A percentile compares a stretch with the other conserved stretches of the same genome.
phyloP scores from a whole-genome alignment of 2,888 invertebrate genomes.

The Pammene aurita region DNA sequence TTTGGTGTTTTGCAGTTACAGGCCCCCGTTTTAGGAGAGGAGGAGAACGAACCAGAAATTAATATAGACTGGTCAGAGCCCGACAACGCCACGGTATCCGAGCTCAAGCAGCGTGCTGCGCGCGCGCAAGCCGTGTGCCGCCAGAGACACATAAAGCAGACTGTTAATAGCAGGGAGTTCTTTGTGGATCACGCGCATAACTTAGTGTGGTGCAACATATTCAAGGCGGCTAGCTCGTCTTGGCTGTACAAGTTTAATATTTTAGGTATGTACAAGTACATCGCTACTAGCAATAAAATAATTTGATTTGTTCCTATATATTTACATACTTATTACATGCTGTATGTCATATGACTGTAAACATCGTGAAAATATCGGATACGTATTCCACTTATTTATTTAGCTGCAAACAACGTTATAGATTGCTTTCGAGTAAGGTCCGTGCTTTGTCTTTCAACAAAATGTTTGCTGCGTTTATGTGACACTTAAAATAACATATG shows the following conservation, averaged over 20 bases:
- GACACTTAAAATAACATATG: too few species aligned
- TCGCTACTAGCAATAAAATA: too few species aligned
- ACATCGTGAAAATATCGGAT: too few species aligned
- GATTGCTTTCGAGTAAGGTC: too few species aligned
- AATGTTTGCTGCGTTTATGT: too few species aligned
- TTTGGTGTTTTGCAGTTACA: slow-evolving; percentile 58
- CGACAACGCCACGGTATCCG: slow-evolving; percentile 68
- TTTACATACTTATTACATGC: too few species aligned
- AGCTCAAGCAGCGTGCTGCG: slow-evolving; percentile 76
- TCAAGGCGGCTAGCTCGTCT: slow-evolving; percentile 90
- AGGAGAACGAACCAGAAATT: slow-evolving; percentile 55
- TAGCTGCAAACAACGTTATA: too few species aligned
- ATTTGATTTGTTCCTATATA: too few species aligned
- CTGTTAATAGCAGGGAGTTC: slow-evolving; percentile 89
- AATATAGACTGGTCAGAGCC: slow-evolving; percentile 65
- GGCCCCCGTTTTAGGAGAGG: slow-evolving; percentile 69
- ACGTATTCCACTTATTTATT: too few species aligned
- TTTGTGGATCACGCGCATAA: slow-evolving; percentile 87
- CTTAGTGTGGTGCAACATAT: slow-evolving; percentile 89
- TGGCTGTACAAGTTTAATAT: slow-evolving; percentile 92
- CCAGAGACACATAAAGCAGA: slow-evolving; percentile 62
- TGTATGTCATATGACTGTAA: too few species aligned
- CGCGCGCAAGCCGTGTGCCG: slow-evolving; percentile 79
- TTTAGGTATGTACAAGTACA: slow-evolving; percentile 83
- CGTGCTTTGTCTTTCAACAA: too few species aligned